A percentile compares a stretch with the other conserved stretches of the same genome.
Conservation (phyloP, 2,113 vertebrate species). For the Epinephelus lanceolatus region DNA sequence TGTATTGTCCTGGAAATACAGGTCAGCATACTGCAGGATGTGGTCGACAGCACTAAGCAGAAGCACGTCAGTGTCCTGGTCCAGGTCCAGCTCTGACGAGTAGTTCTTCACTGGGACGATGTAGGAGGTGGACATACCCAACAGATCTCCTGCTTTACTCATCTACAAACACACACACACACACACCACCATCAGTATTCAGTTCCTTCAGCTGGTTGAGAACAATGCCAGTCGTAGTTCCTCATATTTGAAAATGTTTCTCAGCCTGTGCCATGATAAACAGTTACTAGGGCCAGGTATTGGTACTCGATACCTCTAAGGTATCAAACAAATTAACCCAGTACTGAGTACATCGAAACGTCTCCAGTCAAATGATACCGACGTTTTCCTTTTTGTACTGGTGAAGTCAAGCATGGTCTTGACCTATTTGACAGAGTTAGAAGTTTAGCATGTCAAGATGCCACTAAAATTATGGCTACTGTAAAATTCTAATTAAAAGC, state of each 20-base stretch:
- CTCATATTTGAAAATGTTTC: background rate
- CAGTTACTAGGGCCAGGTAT: no score
- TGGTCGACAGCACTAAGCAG: slow-evolving; percentile 82
- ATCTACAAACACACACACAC: slow-evolving; percentile 67
- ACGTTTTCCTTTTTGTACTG: no score
- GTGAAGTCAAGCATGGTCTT: no score
- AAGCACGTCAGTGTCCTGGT: slow-evolving; percentile 74
- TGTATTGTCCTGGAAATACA: slow-evolving; percentile 72
- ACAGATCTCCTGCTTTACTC: slow-evolving; percentile 62
- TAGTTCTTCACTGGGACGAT: slow-evolving; percentile 84
- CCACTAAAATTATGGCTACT: no score
- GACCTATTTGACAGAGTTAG: no score
- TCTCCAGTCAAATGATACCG: no score
- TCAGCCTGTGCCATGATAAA: no score
- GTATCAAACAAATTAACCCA: no score
- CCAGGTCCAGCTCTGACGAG: slow-evolving; percentile 71
- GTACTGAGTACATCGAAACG: no score
- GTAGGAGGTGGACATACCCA: slow-evolving; percentile 82
- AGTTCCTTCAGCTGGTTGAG: background rate
- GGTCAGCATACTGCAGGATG: slow-evolving; percentile 79
- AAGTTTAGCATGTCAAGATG: no score
- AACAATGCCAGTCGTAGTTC: background rate
- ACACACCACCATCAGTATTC: background rate
- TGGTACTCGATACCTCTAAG: no score
- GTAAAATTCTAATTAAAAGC: no score